Percentiles rank a stretch among this genome's conserved stretches.
phyloP scores from a whole-genome alignment of 2,888 invertebrate genomes.

The Perithous albicinctus region DNA sequence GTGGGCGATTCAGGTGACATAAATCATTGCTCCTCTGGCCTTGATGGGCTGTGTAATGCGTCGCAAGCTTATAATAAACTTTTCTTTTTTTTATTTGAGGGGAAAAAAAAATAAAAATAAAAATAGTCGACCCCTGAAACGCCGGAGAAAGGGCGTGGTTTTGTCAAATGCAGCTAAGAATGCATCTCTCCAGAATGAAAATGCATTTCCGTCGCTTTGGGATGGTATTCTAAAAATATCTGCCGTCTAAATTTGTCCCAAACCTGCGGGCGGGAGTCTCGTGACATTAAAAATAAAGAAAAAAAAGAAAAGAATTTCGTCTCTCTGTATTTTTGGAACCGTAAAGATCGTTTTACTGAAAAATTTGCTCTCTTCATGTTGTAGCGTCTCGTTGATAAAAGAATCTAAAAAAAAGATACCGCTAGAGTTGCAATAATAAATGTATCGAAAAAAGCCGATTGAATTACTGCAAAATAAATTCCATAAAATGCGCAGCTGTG shows the following conservation, averaged over 20 bases:
- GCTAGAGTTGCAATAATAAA: constrained; percentile 4
- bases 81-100: too few species aligned
- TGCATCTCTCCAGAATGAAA: constrained; percentile 39
- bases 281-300: too few species aligned
- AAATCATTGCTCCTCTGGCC: constrained; percentile 38
- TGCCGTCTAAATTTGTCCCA: constrained; percentile 45
- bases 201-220: constrained; percentile 17
- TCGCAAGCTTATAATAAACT: not conserved
- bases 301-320: not conserved
- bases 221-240: constrained; percentile 55
- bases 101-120: not conserved
- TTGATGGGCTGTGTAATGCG: constrained; percentile 9
- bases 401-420: not conserved
- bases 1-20: constrained; percentile 50
- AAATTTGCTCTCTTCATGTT: not conserved
- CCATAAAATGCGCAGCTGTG: constrained; percentile 1
- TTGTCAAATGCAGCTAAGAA: constrained; percentile 9
- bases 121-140: not conserved
- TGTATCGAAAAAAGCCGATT: not conserved
- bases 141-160: constrained; percentile 55
- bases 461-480: not conserved
- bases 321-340: not conserved
- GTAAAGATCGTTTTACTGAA: not conserved
- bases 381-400: constrained; percentile 26
- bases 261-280: constrained; percentile 1